Base-by-base conservation (phyloP, 2,113 vertebrate genomes). In the Muscicapa adusta region DNA sequence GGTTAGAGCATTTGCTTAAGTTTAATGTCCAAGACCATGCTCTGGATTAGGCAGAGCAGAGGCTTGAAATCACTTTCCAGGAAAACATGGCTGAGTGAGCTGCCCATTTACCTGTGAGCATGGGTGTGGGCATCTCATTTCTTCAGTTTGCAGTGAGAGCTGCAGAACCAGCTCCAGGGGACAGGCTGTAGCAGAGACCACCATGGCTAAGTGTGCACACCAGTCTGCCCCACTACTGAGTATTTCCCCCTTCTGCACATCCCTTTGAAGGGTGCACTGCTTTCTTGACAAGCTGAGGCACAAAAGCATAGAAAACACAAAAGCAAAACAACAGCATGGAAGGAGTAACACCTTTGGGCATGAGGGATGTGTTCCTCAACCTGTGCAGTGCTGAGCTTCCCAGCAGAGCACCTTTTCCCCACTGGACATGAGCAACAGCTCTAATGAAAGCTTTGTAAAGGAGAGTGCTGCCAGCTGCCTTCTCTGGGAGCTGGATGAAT, bases 71-170 rank as follows among this genome's bases (percentile, higher is more conserved):
- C n/a, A 38, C 10, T 36, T 72, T 40, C 42, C 63, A 70, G 62
- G 40, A 29, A 68, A 90, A 62, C 19, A 25, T 1, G 11, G 34
- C 62, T 11, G 20, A 53, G 54, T 65, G 22, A 57, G 54, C n/a
- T 74, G 25, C 16, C 14, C 47, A 31, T 33, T 67, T 57, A n/a
- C 26, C 62, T 72, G 12, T 13, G 36, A 33, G 13, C 16, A 26
- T 53, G 45, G 4, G 2, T 0, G 0, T 60, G 12, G 18, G 8
- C 38, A 33, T 63, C 65, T 71, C 7, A 10, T 72, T 53, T 79
- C 66, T 68, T 57, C 47, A 60, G n/a, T n/a, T 19, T 43, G 24
- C 62, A 65, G 9, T 4, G 40, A 79, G 29, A 43, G 38, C 60
- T 87, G 71, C 18, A 26, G 45, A 68, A 28, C 22, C 67, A 68